phyloP scores from a whole-genome alignment of 2,888 invertebrate species.

The Allolobophora icterica region DNA sequence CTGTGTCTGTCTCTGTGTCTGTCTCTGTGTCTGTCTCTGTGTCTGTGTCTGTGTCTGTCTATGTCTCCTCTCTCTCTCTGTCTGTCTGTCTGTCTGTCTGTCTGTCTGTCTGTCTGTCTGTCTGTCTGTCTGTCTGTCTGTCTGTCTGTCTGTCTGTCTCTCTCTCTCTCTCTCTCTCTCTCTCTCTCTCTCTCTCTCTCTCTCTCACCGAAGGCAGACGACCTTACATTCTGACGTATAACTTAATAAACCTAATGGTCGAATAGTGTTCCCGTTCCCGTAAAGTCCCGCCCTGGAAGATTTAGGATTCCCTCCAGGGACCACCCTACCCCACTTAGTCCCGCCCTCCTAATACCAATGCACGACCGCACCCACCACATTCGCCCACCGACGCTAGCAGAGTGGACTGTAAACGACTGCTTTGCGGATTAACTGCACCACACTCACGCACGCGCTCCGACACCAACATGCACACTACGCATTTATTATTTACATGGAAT shows the following conservation, averaged over 20 bases:
- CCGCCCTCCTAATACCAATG: not conserved
- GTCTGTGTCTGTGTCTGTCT: not conserved
- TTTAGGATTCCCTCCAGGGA: slow-evolving; percentile 17
- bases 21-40: not conserved
- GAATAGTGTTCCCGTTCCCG: not conserved
- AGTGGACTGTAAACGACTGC: not conserved
- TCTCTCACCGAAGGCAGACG: not conserved
- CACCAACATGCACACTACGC: not conserved
- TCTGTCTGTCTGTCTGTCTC: not conserved
- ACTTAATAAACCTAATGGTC: slow-evolving; percentile 6
- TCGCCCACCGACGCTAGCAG: not conserved
- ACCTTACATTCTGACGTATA: slow-evolving; percentile 17
- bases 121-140: not conserved
- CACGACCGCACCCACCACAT: not conserved
- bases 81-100: not conserved
- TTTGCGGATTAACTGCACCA: not conserved
- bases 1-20: not conserved
- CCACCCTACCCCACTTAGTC: not conserved
- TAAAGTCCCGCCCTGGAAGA: not conserved
- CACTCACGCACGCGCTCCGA: not conserved
- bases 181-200: not conserved
- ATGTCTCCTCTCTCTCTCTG: slow-evolving; percentile 30
- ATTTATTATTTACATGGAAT: not conserved
- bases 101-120: no score
- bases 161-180: not conserved